Evolutionary conservation across 2,888 invertebrate species (phyloP), one percentile per base, ranked within the genome.

Genomic region (Hoplodrina ambigua): DNA sequence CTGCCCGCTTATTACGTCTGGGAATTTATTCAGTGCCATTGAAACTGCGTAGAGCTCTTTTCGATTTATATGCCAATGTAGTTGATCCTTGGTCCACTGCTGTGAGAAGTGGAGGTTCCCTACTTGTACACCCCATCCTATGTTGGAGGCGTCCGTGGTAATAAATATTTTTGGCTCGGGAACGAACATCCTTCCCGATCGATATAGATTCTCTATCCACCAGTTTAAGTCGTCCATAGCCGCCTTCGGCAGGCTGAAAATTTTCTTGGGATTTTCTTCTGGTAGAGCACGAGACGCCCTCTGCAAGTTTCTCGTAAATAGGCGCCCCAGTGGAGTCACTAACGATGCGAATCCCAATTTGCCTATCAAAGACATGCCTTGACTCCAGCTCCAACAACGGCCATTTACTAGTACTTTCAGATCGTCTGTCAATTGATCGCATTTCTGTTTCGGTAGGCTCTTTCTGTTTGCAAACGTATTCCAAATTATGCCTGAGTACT

Each of bases 71-170:
- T 87, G 86, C 82, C 84, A 85, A 0, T 7, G 0, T 7, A 7
- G 0, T 49, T 85, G 84, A 0, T 72, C 58, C 2, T 25, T 8
- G 0, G 66, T 68, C 85, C 86, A 86, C 1, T 0, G 0, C 0
- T 75, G 79, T 1, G 64, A 46, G 0, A 70, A 11, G 10, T 25
- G 49, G 4, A 20, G 3, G 20, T 74, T 53, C n/a, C 63, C 60
- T 0, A 86, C 8, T 11, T 82, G 78, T 1, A 74, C 63, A 0
- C 85, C 82, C 83, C 82, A 84, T 0, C 84, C 82, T 6, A 19
- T 17, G 65, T 83, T 61, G 13, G 86, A 82, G 0, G 84, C 85
- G 17, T 86, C 85, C 0, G 85, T 83, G 0, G 77, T 78, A 0
- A 86, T 3, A 46, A 84, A 81, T 2, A 75, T 50, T 2, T 55